Evolutionary conservation across 2,888 invertebrate genomes (phyloP).

Genomic region (Aspidiotus destructor): DNA sequence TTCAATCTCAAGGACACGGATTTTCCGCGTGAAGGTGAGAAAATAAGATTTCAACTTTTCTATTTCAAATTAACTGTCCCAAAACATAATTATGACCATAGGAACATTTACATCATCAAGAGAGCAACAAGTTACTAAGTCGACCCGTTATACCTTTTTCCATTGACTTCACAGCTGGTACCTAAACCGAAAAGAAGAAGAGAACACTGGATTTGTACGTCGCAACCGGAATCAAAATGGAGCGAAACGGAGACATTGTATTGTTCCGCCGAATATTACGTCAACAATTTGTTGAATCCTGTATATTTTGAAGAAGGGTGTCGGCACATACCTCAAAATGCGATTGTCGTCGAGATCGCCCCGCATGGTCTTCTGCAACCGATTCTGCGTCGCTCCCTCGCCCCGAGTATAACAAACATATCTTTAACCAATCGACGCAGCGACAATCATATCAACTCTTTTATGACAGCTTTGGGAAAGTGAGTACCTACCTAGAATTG

Average conservation of each 20-base stretch:
- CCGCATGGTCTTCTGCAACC: conserved; percentile 60
- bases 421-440: conserved; percentile 52
- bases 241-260: conserved; percentile 52
- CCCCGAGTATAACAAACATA: conserved; percentile 49
- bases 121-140: no score
- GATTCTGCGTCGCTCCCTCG: conserved; percentile 52
- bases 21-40: no score
- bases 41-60: no score
- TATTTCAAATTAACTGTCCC: no score
- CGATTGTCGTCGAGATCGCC: conserved; percentile 41
- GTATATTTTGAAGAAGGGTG: conserved; percentile 55
- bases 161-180: conserved; percentile 47
- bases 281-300: conserved; percentile 65
- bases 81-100: no score
- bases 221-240: conserved; percentile 64
- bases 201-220: conserved; percentile 74
- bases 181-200: conserved; percentile 57
- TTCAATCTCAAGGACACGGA: no score
- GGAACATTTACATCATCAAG: no score
- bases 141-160: no score
- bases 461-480: conserved; percentile 46
- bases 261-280: conserved; percentile 79
- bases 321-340: conserved; percentile 52
- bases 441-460: conserved; percentile 44
- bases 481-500: conserved; percentile 34